A percentile compares a stretch with the other conserved stretches of the same genome.
These are phyloP conservation scores for Clupea harengus DNA, from an alignment of 2,113 vertebrate genomes.

Conservation along the genomic window DNA sequence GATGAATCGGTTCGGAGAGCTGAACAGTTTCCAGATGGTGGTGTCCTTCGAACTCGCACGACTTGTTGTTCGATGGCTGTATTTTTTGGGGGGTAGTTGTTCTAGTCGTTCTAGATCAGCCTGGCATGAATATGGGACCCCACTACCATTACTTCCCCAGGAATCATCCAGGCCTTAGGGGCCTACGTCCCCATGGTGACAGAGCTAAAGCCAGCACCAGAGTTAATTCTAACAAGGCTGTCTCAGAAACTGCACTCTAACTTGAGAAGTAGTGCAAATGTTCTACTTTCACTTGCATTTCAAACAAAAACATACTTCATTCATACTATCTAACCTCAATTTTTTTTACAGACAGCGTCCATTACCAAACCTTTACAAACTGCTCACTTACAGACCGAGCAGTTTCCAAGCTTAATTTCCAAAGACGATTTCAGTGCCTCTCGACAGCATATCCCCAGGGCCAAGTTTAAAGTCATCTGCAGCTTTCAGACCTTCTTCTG, in stretches of 20 bases:
- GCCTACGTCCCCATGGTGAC: not conserved
- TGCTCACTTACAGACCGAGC: not conserved
- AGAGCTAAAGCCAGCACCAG: not conserved
- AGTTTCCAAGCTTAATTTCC: not conserved
- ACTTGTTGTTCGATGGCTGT: constrained; percentile 34
- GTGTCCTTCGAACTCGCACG: constrained; percentile 49
- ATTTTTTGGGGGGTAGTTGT: constrained; percentile 53
- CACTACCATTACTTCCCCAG: constrained; percentile 42
- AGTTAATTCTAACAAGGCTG: not conserved
- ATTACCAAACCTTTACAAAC: not conserved
- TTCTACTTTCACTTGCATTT: not conserved
- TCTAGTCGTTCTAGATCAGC: too few relatives aligned
- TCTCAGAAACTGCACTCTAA: not conserved
- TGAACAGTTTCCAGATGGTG: constrained; percentile 71
- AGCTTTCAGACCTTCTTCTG: not conserved
- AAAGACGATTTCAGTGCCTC: not conserved
- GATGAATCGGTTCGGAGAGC: constrained; percentile 49
- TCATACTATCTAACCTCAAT: not conserved
- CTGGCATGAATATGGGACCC: constrained; percentile 63
- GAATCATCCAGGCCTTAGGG: not conserved
- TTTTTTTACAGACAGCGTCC: not conserved
- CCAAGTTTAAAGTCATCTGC: not conserved
- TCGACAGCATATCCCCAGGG: not conserved
- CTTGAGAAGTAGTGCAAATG: not conserved
- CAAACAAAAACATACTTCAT: not conserved